These are phyloP conservation scores for Tenthredo mesomela DNA, from an alignment of 2,888 invertebrate species.

Conservation along the genomic window DNA sequence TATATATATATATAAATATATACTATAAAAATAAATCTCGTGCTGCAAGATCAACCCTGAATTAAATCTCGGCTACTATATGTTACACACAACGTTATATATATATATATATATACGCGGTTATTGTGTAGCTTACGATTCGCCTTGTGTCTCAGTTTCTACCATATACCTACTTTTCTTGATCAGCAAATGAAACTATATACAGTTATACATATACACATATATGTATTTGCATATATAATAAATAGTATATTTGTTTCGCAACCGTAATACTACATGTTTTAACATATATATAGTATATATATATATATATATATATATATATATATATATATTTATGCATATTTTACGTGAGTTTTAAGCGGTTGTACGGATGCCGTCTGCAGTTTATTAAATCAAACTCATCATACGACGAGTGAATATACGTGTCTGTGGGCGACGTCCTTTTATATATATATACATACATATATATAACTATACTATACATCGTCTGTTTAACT, in stretches of 20 bases:
- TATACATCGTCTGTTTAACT: neutral
- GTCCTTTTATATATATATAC: neutral
- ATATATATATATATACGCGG: no score
- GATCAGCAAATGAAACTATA: no score
- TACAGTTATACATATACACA: no score
- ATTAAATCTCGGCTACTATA: neutral
- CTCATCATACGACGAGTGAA: neutral
- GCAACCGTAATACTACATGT: neutral
- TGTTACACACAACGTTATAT: neutral
- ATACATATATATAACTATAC: neutral
- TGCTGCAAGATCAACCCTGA: neutral
- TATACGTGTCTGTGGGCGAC: neutral
- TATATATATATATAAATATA: neutral
- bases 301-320: neutral
- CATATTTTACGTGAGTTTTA: neutral
- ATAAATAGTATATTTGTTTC: neutral
- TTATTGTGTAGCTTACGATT: neutral
- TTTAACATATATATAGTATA: neutral
- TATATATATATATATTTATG: neutral
- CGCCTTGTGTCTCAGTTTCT: neutral
- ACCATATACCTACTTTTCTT: neutral
- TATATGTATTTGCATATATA: neutral
- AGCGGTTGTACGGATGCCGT: slow-evolving; percentile 34
- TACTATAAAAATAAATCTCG: neutral
- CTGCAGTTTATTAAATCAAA: slow-evolving; percentile 44